phyloP scores from a whole-genome alignment of 2,888 invertebrate genomes.

The Iselma pallidipennis region DNA sequence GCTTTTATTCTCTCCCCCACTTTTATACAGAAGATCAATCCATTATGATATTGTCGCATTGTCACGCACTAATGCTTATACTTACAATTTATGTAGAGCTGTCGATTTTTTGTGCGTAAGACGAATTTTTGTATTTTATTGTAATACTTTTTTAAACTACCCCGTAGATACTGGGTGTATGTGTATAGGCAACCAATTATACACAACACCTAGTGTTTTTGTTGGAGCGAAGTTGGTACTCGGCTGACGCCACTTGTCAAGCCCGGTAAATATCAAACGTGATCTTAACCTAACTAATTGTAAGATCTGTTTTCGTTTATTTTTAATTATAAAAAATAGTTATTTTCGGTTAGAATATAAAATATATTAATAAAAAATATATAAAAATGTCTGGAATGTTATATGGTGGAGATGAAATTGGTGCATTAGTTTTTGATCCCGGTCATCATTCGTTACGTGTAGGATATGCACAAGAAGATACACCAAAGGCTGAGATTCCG shows the following conservation, averaged over 20 bases:
- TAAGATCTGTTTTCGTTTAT: conserved; percentile 9
- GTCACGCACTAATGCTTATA: not conserved
- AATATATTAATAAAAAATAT: not conserved
- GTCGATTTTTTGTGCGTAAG: no score
- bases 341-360: not conserved
- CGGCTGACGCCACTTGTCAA: conserved; percentile 13
- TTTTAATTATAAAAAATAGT: conserved; percentile 10
- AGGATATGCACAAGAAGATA: conserved; percentile 97
- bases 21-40: not conserved
- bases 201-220: conserved; percentile 1
- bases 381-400: conserved; percentile 67
- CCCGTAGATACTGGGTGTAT: no score
- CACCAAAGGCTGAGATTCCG: conserved; percentile 98
- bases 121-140: no score
- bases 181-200: not conserved
- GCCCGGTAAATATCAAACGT: conserved; percentile 18
- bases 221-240: not conserved
- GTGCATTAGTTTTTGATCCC: conserved; percentile 96
- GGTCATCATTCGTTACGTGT: conserved; percentile 89
- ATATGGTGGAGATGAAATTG: conserved; percentile 97
- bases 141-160: no score
- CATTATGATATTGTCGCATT: not conserved
- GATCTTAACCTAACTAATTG: conserved; percentile 17
- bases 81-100: no score
- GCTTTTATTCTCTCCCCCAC: not conserved